Percentiles rank a stretch among this genome's conserved stretches.
These are phyloP conservation scores for Eulemur albifrons DNA, from an alignment of 2,797 vertebrate genomes.

Conservation along the genomic window DNA sequence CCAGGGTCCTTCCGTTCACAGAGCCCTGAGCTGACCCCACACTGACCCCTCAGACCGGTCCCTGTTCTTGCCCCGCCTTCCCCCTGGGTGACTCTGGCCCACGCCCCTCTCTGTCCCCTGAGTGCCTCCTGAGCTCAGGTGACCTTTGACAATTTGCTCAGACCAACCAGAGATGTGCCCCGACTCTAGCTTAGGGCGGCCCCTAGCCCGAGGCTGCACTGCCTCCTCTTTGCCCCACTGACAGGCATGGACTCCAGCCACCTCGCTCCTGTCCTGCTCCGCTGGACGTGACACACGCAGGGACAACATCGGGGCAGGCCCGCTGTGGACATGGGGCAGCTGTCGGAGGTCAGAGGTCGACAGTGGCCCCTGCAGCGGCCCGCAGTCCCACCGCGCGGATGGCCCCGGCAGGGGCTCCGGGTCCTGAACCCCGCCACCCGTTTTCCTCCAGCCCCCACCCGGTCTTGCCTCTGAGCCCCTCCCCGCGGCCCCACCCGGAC, in stretches of 20 bases:
- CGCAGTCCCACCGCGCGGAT: neutral
- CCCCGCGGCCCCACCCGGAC: neutral
- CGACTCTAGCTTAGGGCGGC: neutral
- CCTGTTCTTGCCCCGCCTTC: neutral
- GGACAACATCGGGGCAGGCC: neutral
- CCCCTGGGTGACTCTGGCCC: neutral
- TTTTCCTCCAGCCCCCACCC: neutral
- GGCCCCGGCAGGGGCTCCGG: too few species aligned
- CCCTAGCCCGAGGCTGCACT: neutral
- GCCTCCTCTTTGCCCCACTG: neutral
- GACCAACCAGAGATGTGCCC: neutral
- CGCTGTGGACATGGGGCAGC: neutral
- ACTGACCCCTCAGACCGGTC: neutral
- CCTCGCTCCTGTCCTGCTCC: neutral
- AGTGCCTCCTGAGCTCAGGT: neutral
- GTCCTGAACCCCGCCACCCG: neutral
- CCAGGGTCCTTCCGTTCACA: neutral
- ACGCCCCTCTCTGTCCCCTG: neutral
- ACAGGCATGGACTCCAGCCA: neutral
- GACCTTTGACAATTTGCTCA: neutral
- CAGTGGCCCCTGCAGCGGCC: neutral
- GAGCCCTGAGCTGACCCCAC: neutral
- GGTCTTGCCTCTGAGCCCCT: neutral
- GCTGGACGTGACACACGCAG: neutral
- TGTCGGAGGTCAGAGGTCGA: neutral